These are phyloP conservation scores for Zonitis immaculata DNA, from an alignment of 2,888 invertebrate species.

Conservation along the genomic window DNA sequence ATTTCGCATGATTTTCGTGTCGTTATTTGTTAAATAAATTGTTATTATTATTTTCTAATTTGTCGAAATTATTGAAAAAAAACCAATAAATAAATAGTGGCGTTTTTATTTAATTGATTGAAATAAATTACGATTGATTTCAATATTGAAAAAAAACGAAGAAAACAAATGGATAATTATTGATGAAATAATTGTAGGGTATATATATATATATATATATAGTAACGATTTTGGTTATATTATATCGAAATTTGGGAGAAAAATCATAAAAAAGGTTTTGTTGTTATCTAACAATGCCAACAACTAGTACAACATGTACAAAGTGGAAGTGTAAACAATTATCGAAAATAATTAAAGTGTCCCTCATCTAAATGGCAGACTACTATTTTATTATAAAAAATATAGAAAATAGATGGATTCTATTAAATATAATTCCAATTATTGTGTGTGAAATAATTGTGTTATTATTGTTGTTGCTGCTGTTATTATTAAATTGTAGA, in stretches of 20 bases:
- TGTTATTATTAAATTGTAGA: no score
- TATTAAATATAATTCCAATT: slow-evolving; percentile 7
- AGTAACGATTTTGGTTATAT: slow-evolving; percentile 13
- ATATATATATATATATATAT: no score
- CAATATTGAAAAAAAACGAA: no score
- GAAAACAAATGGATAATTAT: no score
- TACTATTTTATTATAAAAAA: slow-evolving; percentile 4
- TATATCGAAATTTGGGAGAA: neutral
- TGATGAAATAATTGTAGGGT: no score
- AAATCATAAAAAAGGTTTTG: slow-evolving; percentile 10
- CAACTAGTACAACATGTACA: slow-evolving; percentile 9
- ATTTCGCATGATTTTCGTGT: slow-evolving; percentile 22
- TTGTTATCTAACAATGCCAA: no score
- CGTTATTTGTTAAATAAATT: slow-evolving; percentile 19
- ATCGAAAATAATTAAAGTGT: slow-evolving; percentile 26
- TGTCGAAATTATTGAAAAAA: no score
- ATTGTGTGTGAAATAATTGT: neutral
- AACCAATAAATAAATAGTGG: no score
- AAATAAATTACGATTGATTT: no score
- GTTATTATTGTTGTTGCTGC: no score
- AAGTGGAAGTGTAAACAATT: slow-evolving; percentile 27
- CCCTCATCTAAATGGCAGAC: slow-evolving; percentile 33
- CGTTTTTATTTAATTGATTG: no score
- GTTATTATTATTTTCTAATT: slow-evolving; percentile 11
- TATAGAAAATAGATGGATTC: slow-evolving; percentile 22